phyloP scores from a whole-genome alignment of 2,113 vertebrate species.

The Actenoides hombroni region DNA sequence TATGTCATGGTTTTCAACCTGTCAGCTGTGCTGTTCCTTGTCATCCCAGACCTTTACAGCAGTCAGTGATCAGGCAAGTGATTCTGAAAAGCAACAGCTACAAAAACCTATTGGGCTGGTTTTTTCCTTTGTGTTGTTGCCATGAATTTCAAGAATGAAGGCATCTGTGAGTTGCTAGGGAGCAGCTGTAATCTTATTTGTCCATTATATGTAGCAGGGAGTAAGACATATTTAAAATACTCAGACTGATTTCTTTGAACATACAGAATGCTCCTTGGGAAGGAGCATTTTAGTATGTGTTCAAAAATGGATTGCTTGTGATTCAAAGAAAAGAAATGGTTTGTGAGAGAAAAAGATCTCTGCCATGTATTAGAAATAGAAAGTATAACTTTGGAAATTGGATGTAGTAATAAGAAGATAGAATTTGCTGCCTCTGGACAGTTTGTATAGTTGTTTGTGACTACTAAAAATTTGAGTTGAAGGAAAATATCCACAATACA shows the following conservation, averaged over 20 bases:
- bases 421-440: background rate
- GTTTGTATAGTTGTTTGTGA: background rate
- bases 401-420: background rate
- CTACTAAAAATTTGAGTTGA: background rate
- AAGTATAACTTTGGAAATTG: background rate
- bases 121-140: constrained; percentile 27
- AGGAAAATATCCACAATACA: background rate
- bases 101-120: background rate
- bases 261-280: background rate
- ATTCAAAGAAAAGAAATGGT: background rate
- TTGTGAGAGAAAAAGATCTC: background rate
- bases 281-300: background rate
- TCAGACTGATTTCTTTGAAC: background rate
- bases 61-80: background rate
- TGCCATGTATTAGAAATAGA: background rate
- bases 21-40: constrained; percentile 7
- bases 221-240: background rate
- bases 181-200: constrained; percentile 39
- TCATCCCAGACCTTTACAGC: background rate
- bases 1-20: background rate
- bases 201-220: background rate
- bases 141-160: constrained; percentile 53
- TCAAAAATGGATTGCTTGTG: background rate
- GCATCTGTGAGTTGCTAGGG: constrained; percentile 25
- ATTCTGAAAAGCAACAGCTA: background rate